Evolutionary conservation across 1,140 invertebrate genomes (phyloP), one percentile per base, ranked within the genome.

Genomic region (Trichonephila clavata): DNA sequence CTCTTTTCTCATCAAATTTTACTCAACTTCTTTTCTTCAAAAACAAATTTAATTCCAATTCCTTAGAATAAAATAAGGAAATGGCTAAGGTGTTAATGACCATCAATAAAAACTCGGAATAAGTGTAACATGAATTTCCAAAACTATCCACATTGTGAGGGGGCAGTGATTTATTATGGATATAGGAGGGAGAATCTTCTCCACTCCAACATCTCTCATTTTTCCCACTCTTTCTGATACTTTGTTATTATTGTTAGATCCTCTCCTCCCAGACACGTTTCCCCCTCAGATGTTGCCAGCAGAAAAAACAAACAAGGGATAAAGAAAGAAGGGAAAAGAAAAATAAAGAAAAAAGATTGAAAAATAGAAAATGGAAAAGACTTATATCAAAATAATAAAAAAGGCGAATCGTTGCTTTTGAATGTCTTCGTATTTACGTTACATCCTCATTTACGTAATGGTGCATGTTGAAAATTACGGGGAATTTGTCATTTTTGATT

Each of bases 391-490:
- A 57, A 83, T 32, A 43, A 27, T 60, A 83, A 50, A 21, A 60
- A 65, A 57, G 21, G 59, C 61, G 39, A 83, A 91, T n/a, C 63
- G 27, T 7, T 84, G 57, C 91, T 57, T 92, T 86, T 71, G 63
- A 92, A 86, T 92, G 83, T 92, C 91, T 92, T 86, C 71, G 61
- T 93, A 93, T 88, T 93, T 93, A 87, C 68, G 84, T 93, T 93
- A 93, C 86, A 93, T 93, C 71, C 92, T 93, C 92, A 93, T 93
- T 88, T 88, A 87, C 92, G 92, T 93, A 93, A 93, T 93, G 92
- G 84, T 24, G 92, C 92, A 93, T 93, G 92, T 80, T 80, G 92
- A 88, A 93, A 93, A 93, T 93, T 93, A 93, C 92, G 27, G 68
- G 71, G 57, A 93, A 93, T 93, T 93, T 93, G 92, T 93, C 86